A percentile compares a stretch with the other conserved stretches of the same genome.
These are phyloP conservation scores for Trichoplusia ni DNA, from an alignment of 1,140 invertebrate genomes.

Conservation along the genomic window DNA sequence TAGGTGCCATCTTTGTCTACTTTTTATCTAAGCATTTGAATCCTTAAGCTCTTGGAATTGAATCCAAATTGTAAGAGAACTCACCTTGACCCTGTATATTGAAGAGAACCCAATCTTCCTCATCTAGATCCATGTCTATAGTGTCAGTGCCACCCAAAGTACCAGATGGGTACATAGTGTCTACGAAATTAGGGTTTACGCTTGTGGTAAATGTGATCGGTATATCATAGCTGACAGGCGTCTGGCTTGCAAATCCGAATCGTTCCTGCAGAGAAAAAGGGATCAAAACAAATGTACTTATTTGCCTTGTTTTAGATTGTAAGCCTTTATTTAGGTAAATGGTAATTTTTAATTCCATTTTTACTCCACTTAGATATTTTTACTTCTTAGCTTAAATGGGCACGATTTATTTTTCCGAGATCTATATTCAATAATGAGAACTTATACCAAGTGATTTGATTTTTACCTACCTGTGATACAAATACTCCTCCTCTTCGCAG, in stretches of 20 bases:
- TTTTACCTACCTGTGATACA: constrained; percentile 36
- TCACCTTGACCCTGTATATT: constrained; percentile 85
- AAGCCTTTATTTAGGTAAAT: no score
- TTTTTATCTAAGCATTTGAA: no score
- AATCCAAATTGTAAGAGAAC: constrained; percentile 38
- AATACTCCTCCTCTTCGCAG: constrained; percentile 51
- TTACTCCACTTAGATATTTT: no score
- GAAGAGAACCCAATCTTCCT: constrained; percentile 84
- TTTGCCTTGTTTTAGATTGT: no score
- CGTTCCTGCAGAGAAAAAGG: constrained; percentile 78
- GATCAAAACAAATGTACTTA: background rate
- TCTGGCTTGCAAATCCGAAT: constrained; percentile 46
- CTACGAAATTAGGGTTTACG: constrained; percentile 50
- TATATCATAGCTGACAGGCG: constrained; percentile 56
- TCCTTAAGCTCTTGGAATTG: no score
- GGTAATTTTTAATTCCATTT: no score
- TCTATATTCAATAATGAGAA: no score
- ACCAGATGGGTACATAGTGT: constrained; percentile 41
- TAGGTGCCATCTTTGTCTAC: no score
- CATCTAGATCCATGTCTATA: constrained; percentile 50
- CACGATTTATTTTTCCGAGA: no score
- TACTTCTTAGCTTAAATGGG: no score
- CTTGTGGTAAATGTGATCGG: constrained; percentile 66
- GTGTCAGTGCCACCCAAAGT: constrained; percentile 46
- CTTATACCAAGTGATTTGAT: no score